Base-by-base conservation (phyloP, 2,113 vertebrate species). In the Verasper variegatus region DNA sequence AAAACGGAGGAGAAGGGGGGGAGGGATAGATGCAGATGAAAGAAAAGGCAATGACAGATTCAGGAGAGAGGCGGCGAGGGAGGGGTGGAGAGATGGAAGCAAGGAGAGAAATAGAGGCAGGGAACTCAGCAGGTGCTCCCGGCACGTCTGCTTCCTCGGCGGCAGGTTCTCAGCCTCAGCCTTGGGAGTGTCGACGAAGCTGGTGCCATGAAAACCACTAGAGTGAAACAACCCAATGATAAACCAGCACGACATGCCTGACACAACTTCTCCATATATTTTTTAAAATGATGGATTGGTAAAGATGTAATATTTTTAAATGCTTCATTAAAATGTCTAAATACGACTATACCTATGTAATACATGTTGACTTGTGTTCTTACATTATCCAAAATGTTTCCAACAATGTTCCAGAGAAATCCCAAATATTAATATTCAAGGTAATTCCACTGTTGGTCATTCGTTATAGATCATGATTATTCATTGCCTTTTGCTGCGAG, bases 121-220 rank as follows among this genome's bases (percentile, higher is more conserved):
- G 84, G 81, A 88, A 82, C 88, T 59, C 90, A 88, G 87, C 88
- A 88, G 90, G 89, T 87, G 91, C 63, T 86, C 87, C 47, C 88
- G 79, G 84, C 85, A 83, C 0, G 83, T 63, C 83, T 74, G 74
- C 87, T 77, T 86, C 68, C 67, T 81, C 64, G 13, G n/a, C 57
- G 74, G 88, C 83, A 77, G 74, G 71, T 77, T 68, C 75, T 78
- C 78, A 84, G 82, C 79, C 71, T 76, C 78, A 73, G 76, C 73
- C 71, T 24, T 68, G 47, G 89, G 54, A 78, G 64, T 47, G 78
- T 80, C 60, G 74, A 81, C 71, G 68, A 74, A 74, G 68, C 66
- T 66, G 78, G 76, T 68, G 78, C 84, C 68, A 52, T 26, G 76
- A 59, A 66, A 65, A 75, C 68, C 12, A 3, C n/a, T 56, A 61